Conservation (phyloP, 1,140 invertebrate species). For the Bombus sibiricus region DNA sequence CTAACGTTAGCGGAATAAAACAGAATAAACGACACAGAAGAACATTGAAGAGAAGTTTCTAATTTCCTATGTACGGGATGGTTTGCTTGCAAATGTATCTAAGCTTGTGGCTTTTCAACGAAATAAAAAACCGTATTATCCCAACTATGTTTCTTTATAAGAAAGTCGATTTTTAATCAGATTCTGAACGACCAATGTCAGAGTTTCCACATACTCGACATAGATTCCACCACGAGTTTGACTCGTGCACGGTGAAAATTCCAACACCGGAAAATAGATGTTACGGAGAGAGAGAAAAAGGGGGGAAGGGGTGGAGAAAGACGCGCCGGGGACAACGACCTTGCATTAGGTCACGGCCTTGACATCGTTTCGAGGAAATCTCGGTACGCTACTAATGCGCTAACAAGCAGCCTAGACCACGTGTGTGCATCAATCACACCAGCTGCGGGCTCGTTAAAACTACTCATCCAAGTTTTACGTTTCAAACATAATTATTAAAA, state of each 20-base stretch:
- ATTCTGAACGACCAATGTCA: background rate
- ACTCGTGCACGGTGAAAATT: conserved; percentile 11
- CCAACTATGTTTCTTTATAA: background rate
- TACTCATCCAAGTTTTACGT: background rate
- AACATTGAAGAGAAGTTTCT: too few relatives aligned
- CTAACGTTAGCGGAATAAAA: too few relatives aligned
- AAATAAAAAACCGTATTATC: background rate
- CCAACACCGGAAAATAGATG: background rate
- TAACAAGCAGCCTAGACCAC: conserved; percentile 42
- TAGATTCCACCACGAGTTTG: background rate
- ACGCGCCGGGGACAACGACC: conserved; percentile 67
- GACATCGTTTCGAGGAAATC: conserved; percentile 76
- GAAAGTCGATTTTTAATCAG: background rate
- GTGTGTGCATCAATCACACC: conserved; percentile 21
- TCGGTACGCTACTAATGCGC: conserved; percentile 55
- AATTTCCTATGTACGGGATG: too few relatives aligned
- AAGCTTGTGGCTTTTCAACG: too few relatives aligned
- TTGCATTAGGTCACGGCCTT: conserved; percentile 78
- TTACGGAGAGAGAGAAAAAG: conserved; percentile 37
- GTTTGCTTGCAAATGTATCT: too few relatives aligned
- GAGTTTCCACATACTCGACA: background rate
- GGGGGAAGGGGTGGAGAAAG: conserved; percentile 27
- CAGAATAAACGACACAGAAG: too few relatives aligned
- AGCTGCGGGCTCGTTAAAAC: conserved; percentile 35
- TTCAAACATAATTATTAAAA: background rate